Base-by-base conservation (phyloP, 2,888 invertebrate species). In the Erannis defoliaria region DNA sequence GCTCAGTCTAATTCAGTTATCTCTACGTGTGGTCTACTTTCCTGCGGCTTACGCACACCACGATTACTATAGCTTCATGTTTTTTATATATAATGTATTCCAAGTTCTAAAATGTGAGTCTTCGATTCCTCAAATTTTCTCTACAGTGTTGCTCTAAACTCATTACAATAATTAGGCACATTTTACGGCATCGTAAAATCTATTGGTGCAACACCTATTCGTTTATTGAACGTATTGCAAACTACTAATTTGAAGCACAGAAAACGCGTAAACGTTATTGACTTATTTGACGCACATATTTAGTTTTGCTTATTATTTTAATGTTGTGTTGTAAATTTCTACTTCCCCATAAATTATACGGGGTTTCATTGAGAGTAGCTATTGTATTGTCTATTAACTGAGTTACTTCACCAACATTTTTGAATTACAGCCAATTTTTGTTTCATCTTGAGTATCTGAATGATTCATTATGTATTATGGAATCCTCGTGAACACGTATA, bases 401-500 rank as follows among this genome's bases (percentile, higher is more conserved):
- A 54, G 23, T 14, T 23, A 62, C 12, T n/a, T 37, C 18, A 51
- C 16, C 10, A 48, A 31, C 29, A 31, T 62, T 62, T 62, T 65
- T 62, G 65, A 65, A 42, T 48, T 26, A 65, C 46, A 29, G 65
- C 65, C 65, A 65, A 65, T 50, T 55, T 62, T 45, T 49, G 55
- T 54, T 49, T 43, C 23, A 21, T 50, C 33, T 45, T 31, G 19
- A 58, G 37, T 57, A 31, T 57, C 38, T 23, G 46, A 50, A 51
- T 57, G 57, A 61, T 58, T 65, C 46, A 60, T 38, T 37, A 14
- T 16, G 38, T 50, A 45, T 49, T 59, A 19, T 18, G 42, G 26
- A 42, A 53, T 48, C 50, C 38, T 53, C 37, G 46, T 16, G 16
- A 29, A 43, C 16, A 26, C 38, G 23, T 23, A 31, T 31, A 16